Base-by-base conservation (phyloP, 53 echinoderm and acorn worm species). In the Mesocentrotus franciscanus region DNA sequence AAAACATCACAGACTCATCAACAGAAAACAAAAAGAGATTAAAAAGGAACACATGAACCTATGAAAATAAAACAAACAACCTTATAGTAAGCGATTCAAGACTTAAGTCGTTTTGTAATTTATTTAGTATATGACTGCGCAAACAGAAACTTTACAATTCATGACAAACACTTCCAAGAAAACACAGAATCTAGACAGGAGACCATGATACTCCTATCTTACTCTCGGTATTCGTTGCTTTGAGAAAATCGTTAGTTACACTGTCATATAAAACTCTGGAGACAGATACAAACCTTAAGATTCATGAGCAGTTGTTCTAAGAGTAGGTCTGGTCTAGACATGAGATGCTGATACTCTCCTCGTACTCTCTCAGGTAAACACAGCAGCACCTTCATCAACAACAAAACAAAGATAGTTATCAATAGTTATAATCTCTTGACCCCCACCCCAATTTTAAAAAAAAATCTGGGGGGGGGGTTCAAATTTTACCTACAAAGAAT, bases 251-350 rank as follows among this genome's bases (percentile, higher is more conserved):
- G 4, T 64, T 64, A 7, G 49, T 49, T 49, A 17, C 15, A 17
- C 18, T 61, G 61, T 61, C 8, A 26, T 68, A 26, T 68, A 68
- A 9, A 20, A 68, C 20, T 22, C 8, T 24, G 24, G 24, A 68
- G 68, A 68, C 26, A 10, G 10, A 11, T 74, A 92, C 93, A 13
- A 95, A 99, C 99, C 97, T 99, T 98, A 30, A 97, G 97, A 89
- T 99, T 99, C 99, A 99, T 99, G 71, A 99, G 97, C 9, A 99
- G 95, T 71, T 99, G 99, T 85, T 99, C 99, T 75, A 99, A 95
- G 24, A 99, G 97, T 15, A 99, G 95, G 64, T 97, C 93, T 85
- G 99, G 99, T 90, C 98, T 96, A 9, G 97, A 96, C 91, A 96
- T 96, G 9, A 99, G 96, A 90, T 99, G 96, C 60, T 95, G 93